Evolutionary conservation across 2,888 invertebrate species (phyloP).

Genomic region (Heteropelma amictum): DNA sequence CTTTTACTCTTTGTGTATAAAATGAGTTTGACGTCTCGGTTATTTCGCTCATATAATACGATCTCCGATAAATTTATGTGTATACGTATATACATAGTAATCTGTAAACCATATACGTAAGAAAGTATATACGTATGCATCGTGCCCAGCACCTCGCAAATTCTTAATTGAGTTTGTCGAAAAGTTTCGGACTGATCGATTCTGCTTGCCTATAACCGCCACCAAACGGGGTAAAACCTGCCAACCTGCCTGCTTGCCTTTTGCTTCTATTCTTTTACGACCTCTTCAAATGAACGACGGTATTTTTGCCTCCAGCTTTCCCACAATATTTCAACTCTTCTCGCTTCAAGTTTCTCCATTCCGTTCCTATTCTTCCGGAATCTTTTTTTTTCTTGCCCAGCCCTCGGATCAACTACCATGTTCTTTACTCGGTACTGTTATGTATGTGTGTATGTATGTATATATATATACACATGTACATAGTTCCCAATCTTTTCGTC

Average conservation of each 20-base stretch:
- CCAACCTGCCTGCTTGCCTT: slow-evolving; percentile 34
- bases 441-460: neutral
- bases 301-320: neutral
- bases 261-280: slow-evolving; percentile 32
- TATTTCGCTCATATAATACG: neutral
- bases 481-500: slow-evolving; percentile 26
- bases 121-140: neutral
- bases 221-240: slow-evolving; percentile 10
- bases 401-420: slow-evolving; percentile 5
- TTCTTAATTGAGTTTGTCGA: slow-evolving; percentile 52
- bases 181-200: slow-evolving; percentile 47
- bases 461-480: neutral
- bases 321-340: slow-evolving; percentile 9
- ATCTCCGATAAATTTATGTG: neutral
- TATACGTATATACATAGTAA: neutral
- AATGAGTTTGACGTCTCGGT: slow-evolving; percentile 18
- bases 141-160: slow-evolving; percentile 32
- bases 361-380: slow-evolving; percentile 4
- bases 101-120: too few species aligned
- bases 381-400: neutral
- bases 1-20: neutral
- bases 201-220: slow-evolving; percentile 21
- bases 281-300: slow-evolving; percentile 27
- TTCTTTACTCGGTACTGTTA: neutral
- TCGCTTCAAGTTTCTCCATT: slow-evolving; percentile 30